A percentile compares a stretch with the other conserved stretches of the same genome.
phyloP scores from a whole-genome alignment of 2,888 invertebrate species.

The Oscheius sp. region DNA sequence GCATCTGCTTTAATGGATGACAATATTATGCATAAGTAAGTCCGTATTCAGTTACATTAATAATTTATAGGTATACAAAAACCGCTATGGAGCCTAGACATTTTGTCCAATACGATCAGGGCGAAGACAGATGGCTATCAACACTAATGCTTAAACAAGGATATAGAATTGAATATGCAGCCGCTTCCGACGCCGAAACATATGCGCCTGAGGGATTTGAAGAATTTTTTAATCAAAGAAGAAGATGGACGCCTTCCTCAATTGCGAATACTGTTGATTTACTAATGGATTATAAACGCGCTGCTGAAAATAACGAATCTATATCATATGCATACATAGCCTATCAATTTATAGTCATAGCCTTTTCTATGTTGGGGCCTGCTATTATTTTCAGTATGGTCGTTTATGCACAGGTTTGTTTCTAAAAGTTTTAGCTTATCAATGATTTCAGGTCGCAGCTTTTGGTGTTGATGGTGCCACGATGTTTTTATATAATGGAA shows the following conservation, averaged over 20 bases:
- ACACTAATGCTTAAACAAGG: conserved; percentile 76
- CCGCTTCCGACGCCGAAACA: conserved; percentile 75
- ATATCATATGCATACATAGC: conserved; percentile 71
- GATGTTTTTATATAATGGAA: conserved; percentile 66
- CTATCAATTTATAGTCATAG: conserved; percentile 73
- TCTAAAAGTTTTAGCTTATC: not conserved
- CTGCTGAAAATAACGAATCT: conserved; percentile 69
- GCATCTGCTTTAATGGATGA: conserved; percentile 90
- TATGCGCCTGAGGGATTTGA: conserved; percentile 74
- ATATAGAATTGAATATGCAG: conserved; percentile 75
- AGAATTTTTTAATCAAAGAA: conserved; percentile 73
- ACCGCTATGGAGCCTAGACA: conserved; percentile 81
- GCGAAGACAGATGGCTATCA: conserved; percentile 77
- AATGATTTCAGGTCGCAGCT: conserved; percentile 59
- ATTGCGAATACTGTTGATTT: conserved; percentile 73
- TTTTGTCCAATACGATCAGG: conserved; percentile 92
- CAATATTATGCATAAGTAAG: conserved; percentile 84
- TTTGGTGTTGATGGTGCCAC: conserved; percentile 61
- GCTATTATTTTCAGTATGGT: conserved; percentile 73
- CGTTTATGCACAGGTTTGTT: conserved; percentile 68
- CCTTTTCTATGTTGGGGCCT: conserved; percentile 72
- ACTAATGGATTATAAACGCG: conserved; percentile 72
- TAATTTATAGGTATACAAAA: conserved; percentile 83
- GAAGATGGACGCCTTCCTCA: conserved; percentile 73
- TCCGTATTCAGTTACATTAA: conserved; percentile 75